phyloP scores from a whole-genome alignment of 2,113 vertebrate genomes.

The Gavia stellata region DNA sequence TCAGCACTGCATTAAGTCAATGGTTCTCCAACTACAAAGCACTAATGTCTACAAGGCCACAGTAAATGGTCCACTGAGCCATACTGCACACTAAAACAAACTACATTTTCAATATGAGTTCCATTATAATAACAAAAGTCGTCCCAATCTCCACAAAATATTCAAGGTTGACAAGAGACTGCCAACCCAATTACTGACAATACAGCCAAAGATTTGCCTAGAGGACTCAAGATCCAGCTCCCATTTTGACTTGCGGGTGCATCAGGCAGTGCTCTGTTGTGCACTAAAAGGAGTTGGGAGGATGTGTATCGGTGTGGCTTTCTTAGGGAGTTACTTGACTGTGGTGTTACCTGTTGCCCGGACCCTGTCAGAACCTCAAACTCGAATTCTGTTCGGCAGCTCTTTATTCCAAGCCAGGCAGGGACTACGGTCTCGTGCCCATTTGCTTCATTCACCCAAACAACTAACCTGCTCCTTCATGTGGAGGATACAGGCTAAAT shows the following conservation, averaged over 20 bases:
- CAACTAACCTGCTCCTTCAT: not conserved
- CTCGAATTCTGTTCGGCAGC: not conserved
- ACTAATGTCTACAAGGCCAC: accelerated
- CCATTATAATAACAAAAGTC: accelerated
- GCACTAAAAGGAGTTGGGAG: not conserved
- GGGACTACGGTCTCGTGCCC: accelerated
- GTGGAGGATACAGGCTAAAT: too few relatives aligned
- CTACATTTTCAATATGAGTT: not conserved
- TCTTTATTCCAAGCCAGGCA: not conserved
- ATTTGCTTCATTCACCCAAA: not conserved
- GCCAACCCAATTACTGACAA: not conserved
- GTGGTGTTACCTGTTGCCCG: not conserved
- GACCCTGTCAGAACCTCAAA: not conserved
- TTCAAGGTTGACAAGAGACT: not conserved
- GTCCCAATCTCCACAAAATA: not conserved
- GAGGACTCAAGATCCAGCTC: not conserved
- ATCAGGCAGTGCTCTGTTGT: not conserved
- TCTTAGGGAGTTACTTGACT: accelerated
- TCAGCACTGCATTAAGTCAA: not conserved
- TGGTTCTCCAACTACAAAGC: not conserved
- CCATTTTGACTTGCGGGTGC: accelerated
- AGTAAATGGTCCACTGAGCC: not conserved
- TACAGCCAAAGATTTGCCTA: not conserved
- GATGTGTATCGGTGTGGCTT: not conserved
- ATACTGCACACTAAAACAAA: not conserved